Base-by-base conservation (phyloP, 2,797 vertebrate species). In the Vireo griseus region DNA sequence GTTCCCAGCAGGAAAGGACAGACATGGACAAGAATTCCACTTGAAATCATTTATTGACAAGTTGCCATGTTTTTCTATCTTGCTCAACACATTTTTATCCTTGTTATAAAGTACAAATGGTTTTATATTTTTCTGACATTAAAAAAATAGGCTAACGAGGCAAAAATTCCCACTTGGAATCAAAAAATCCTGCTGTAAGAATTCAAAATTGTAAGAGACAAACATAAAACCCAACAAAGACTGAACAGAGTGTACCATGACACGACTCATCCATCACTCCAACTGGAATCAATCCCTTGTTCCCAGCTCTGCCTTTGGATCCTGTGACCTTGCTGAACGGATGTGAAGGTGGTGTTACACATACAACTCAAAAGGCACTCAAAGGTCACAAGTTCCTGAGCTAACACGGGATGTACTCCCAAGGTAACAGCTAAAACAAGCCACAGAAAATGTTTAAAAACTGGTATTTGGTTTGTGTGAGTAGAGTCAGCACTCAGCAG, bases 311-410 rank as follows among this genome's bases (percentile, higher is more conserved):
- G 59, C 13, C 83, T 84, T 58, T 48, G 96, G 92, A 95, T 78
- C 76, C 91, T 95, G 88, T 47, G 75, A 96, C 90, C 87, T 94
- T 72, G 94, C 94, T 90, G 58, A 92, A 92, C 91, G 62, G 92
- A 88, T 89, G 86, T 65, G 88, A 96, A 87, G 92, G 92, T 72
- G 84, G 73, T 76, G 72, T 72, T 57, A 86, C 68, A 91, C 57
- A 39, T 82, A 16, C 75, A 81, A 95, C 97, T 96, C 89, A 92
- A 96, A 98, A 96, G 98, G 98, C 97, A 98, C 98, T 97, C 92
- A 52, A 79, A 97, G 91, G 92, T 97, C 97, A 95, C 92, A 96
- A 97, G 95, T 97, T 97, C 97, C 97, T 98, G 97, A 98, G 97
- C 92, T 95, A 69, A 96, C 82, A 85, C 3, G 94, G 97, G 97